Conservation (phyloP, 2,888 invertebrate genomes). For the Lycocerus yunnanus region DNA sequence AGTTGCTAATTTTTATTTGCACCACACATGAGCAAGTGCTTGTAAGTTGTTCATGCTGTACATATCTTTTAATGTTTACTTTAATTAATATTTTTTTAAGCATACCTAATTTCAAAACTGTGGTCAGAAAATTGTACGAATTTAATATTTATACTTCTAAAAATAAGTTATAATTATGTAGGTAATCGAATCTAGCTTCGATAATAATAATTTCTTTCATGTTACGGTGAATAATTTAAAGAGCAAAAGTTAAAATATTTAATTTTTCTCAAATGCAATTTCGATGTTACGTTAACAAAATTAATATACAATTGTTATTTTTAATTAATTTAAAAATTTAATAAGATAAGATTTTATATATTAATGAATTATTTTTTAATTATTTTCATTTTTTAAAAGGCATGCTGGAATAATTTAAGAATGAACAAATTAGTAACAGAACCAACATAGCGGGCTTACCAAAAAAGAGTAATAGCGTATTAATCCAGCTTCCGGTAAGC, state of each 20-base stretch:
- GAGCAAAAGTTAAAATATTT: not conserved
- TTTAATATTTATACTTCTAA: not conserved
- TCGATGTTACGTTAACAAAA: not conserved
- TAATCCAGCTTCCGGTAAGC: constrained; percentile 19
- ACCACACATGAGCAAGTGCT: too few relatives aligned
- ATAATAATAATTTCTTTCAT: too few relatives aligned
- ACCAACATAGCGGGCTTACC: not conserved
- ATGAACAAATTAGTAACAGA: not conserved
- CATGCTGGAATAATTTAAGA: not conserved
- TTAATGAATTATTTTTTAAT: not conserved
- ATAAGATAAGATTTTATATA: not conserved
- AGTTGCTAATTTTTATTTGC: too few relatives aligned
- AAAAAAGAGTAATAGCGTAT: not conserved
- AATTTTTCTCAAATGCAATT: not conserved
- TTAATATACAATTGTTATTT: not conserved
- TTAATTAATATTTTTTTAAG: too few relatives aligned
- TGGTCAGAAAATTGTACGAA: not conserved
- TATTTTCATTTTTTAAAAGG: not conserved
- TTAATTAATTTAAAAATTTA: not conserved
- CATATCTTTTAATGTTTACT: too few relatives aligned
- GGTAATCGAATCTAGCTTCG: not conserved
- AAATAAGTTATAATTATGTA: not conserved
- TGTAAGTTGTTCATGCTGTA: too few relatives aligned
- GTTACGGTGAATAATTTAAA: not conserved
- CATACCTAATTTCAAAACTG: too few relatives aligned